Base-by-base conservation (phyloP, 2,888 invertebrate genomes). In the Cryptus armator region DNA sequence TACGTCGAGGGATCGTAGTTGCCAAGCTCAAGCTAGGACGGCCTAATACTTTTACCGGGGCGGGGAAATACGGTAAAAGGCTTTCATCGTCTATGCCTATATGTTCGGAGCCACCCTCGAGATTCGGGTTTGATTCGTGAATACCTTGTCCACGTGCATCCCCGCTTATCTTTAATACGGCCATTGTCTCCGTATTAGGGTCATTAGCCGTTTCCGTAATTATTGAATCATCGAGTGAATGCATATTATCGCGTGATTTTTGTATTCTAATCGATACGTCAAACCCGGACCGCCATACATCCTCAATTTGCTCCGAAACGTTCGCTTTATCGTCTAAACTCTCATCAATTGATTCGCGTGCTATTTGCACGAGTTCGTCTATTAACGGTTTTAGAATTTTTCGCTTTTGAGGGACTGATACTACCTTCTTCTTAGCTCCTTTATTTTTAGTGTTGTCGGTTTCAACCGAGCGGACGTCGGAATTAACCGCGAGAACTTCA, bases 361-460 rank as follows among this genome's bases (percentile, higher is more conserved):
- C 10, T 16, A 9, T 16, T 19, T n/a, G 16, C 14, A 16, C 53
- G 32, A 64, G 64, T n/a, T 10, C 64, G n/a, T 32, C 64, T 12
- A 37, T 37, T n/a, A 64, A 9, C 10, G 64, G 64, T n/a, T 64
- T 64, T 5, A 64, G n/a, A 37, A 64, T 64, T 37, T 64, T 64
- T 12, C 64, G 37, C 37, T 64, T 64, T 37, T 64, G 64, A 37
- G 64, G 64, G 7, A 64, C 64, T 6, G 64, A 64, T 0, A 64
- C 32, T 12, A 64, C 9, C n/a, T 64, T 64, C 64, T 64, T 64
- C 9, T 37, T 64, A 64, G 62, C n/a, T 32, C 64, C 64, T 37
- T 0, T n/a, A 53, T 3, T 3, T 14, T 7, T 9, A n/a, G n/a
- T 53, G 19, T 53, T n/a, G 4, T 7, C 16, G 1, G 53, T 7